Conservation (phyloP, 2,113 vertebrate species). For the Beaufortia kweichowensis region DNA sequence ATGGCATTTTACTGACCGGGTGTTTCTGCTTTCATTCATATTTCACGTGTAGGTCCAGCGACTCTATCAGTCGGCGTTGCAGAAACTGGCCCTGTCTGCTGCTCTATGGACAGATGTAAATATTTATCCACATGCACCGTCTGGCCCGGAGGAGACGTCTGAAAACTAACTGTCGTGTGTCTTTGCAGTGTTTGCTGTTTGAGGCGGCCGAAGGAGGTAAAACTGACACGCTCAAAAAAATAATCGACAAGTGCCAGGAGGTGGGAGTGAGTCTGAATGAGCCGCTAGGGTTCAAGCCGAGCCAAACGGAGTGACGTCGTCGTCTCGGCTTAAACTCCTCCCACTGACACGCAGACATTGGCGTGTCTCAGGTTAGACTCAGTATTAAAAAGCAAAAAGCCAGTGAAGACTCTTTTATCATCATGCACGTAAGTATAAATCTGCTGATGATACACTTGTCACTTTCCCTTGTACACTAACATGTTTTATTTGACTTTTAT, state of each 20-base stretch:
- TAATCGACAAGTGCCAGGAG: conserved; percentile 92
- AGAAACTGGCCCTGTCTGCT: conserved; percentile 92
- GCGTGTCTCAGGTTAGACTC: not conserved
- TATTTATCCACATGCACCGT: conserved; percentile 11
- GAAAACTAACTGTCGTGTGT: not conserved
- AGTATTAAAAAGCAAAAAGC: conserved; percentile 58
- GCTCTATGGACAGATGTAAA: conserved; percentile 98
- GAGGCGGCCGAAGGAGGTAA: conserved; percentile 92
- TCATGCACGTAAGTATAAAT: conserved; percentile 98
- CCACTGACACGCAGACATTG: conserved; percentile 71
- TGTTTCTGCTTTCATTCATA: not conserved
- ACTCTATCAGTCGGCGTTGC: conserved; percentile 90
- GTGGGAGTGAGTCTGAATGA: conserved; percentile 95
- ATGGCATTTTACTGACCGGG: not conserved
- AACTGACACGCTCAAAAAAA: conserved; percentile 90
- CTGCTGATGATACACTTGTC: conserved; percentile 84
- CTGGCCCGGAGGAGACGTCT: not conserved
- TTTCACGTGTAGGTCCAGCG: conserved; percentile 84
- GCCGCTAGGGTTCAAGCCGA: conserved; percentile 87
- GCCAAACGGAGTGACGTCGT: conserved; percentile 83
- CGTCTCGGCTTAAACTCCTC: conserved; percentile 69
- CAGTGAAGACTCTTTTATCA: conserved; percentile 80
- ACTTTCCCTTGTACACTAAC: conserved; percentile 68
- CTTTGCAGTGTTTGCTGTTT: conserved; percentile 91
- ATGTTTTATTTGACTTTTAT: conserved; percentile 75